phyloP scores from a whole-genome alignment of 2,797 vertebrate genomes.

The Alcedo atthis region DNA sequence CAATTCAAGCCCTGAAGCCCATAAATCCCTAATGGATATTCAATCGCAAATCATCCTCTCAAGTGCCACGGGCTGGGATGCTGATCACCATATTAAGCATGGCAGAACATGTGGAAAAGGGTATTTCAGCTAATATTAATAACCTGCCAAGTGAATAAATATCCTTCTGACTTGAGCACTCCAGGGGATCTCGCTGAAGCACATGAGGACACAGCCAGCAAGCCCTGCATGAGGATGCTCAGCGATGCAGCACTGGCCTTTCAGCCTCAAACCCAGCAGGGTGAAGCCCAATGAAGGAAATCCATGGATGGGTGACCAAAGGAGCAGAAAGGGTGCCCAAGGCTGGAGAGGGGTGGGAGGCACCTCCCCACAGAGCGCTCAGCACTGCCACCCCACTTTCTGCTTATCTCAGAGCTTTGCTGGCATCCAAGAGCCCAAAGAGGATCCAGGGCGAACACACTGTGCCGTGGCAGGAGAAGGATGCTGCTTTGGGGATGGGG shows the following conservation, averaged over 20 bases:
- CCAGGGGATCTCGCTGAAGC: not conserved
- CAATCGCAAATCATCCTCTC: constrained; percentile 5
- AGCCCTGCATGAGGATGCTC: not conserved
- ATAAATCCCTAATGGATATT: constrained; percentile 59
- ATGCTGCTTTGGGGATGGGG: not conserved
- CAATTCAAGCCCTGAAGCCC: not conserved
- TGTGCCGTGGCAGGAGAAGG: not conserved
- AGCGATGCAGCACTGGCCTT: not conserved
- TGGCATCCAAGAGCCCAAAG: rapidly evolving
- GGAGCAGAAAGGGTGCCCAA: not conserved
- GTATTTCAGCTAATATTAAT: constrained; percentile 12
- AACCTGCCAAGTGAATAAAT: constrained; percentile 34
- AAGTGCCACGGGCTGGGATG: not conserved
- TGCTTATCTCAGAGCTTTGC: not conserved
- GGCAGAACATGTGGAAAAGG: constrained; percentile 33
- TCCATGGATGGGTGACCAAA: not conserved
- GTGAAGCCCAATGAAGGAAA: not conserved
- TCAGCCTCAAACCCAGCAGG: not conserved
- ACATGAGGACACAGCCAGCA: not conserved
- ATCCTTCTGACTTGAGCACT: not conserved
- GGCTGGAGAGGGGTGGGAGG: not conserved
- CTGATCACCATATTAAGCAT: constrained; percentile 26
- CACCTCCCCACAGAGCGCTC: not conserved
- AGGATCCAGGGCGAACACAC: not conserved
- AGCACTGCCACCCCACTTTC: not conserved